Evolutionary conservation across 2,113 vertebrate species (phyloP), one percentile per base, ranked within the genome.

Genomic region (Cebus imitator): DNA sequence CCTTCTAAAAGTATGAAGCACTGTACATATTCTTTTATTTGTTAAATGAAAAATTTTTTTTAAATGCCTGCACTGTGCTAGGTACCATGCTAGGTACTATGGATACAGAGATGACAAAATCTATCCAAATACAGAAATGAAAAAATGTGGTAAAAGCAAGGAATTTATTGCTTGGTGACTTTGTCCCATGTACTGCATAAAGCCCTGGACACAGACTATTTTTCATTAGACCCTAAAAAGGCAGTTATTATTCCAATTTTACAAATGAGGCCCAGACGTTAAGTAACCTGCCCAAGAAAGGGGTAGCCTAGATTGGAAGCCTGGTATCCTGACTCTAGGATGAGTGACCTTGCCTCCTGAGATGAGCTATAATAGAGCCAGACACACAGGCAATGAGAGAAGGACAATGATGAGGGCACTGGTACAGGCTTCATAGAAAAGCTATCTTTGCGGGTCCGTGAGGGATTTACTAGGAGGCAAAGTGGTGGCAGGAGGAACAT

Each of bases 31-130:
- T 55, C 21, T 83, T 61, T 76, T 8, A 85, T 80, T 84, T 85
- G 35, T 20, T 81, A 81, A 76, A 50, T 73, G 70, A 82, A 95
- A 64, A 76, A 87, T 35, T 16, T 10, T 48, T 20, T 48, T 83
- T 40, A 66, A 95, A 27, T 64, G 21, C 25, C 27, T 21, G 2
- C 0, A 0, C 35, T 75, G 2, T 61, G 21, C 64, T 82, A 27
- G 45, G 45, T 73, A 58, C 32, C 12, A 30, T 45, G 43, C 43
- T 52, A 79, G 48, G 2, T 85, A 12, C 18, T 70, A 2, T 35
- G 3, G 11, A 90, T 43, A 30, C n/a, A 87, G 84, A 84, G 18
- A 32, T 23, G 66, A 40, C 30, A 48, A 66, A 87, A 48, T 32
- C 79, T 3, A 21, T 25, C 37, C 2, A 2, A 95, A 64, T 43